Conservation (phyloP, 1,140 invertebrate genomes). For the Choristoneura fumiferana region DNA sequence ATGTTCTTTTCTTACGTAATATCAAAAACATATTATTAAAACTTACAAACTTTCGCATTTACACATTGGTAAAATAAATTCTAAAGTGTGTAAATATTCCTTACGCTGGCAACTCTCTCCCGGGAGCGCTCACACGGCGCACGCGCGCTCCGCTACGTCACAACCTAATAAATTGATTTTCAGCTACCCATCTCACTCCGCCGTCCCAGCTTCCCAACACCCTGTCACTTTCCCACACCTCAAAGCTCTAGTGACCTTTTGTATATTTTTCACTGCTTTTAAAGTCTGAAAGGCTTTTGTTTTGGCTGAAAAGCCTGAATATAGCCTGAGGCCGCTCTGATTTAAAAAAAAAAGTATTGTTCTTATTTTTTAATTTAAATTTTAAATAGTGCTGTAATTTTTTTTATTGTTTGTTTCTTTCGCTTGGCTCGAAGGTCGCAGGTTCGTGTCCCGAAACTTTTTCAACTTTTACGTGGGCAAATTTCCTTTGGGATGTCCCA, state of each 20-base stretch:
- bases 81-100: no score
- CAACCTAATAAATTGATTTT: slow-evolving; percentile 79
- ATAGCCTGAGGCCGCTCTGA: slow-evolving; percentile 43
- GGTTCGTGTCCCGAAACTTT: not conserved
- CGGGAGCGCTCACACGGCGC: slow-evolving; percentile 58
- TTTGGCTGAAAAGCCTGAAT: slow-evolving; percentile 61
- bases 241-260: slow-evolving; percentile 70
- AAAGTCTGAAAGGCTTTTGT: slow-evolving; percentile 69
- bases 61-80: no score
- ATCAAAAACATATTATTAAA: no score
- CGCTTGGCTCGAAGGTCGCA: not conserved
- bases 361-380: not conserved
- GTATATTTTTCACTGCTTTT: slow-evolving; percentile 64
- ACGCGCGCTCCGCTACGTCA: slow-evolving; percentile 75
- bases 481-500: no score
- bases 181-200: slow-evolving; percentile 57
- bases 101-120: slow-evolving; percentile 60
- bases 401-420: not conserved
- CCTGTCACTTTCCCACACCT: slow-evolving; percentile 52
- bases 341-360: slow-evolving; percentile 22
- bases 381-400: not conserved
- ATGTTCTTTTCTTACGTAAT: no score
- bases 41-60: no score
- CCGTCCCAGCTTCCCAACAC: slow-evolving; percentile 22
- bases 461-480: not conserved